These are phyloP conservation scores for Erinaceus europaeus DNA, from an alignment of 2,113 vertebrate genomes.

Conservation along the genomic window DNA sequence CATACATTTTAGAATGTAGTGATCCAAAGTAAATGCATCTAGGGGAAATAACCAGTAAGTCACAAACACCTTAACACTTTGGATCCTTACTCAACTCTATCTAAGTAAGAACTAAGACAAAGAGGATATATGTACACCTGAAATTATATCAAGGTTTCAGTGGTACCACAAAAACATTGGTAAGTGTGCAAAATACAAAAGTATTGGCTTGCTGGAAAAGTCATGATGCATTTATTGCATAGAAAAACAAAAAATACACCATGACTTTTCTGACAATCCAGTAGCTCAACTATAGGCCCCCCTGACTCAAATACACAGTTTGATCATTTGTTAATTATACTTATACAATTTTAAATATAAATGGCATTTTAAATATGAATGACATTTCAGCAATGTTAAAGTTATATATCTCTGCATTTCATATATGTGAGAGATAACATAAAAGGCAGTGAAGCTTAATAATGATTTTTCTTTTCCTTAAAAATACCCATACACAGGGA, in stretches of 20 bases:
- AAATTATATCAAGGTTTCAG: constrained; percentile 1
- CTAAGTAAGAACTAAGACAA: constrained; percentile 42
- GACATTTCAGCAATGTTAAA: constrained; percentile 48
- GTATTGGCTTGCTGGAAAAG: too few species aligned
- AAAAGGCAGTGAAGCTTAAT: too few species aligned
- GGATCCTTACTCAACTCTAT: constrained; percentile 23
- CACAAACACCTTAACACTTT: background rate
- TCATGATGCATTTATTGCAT: too few species aligned
- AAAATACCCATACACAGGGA: too few species aligned
- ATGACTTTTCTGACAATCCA: too few species aligned
- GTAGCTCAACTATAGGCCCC: constrained; percentile 19
- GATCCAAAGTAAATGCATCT: background rate
- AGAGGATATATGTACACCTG: background rate
- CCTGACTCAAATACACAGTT: constrained; percentile 37
- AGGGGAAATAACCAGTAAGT: constrained; percentile 47
- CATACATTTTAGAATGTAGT: background rate
- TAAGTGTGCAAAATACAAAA: constrained; percentile 42
- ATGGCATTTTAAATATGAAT: constrained; percentile 38
- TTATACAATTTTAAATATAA: constrained; percentile 58
- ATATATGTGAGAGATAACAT: constrained; percentile 31
- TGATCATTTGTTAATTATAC: constrained; percentile 36
- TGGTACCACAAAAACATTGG: background rate
- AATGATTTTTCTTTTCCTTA: too few species aligned
- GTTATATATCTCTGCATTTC: constrained; percentile 49
- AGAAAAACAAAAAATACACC: too few species aligned